Evolutionary conservation across 2,113 vertebrate genomes (phyloP), one percentile per base, ranked within the genome.

Genomic region (Phycodurus eques): DNA sequence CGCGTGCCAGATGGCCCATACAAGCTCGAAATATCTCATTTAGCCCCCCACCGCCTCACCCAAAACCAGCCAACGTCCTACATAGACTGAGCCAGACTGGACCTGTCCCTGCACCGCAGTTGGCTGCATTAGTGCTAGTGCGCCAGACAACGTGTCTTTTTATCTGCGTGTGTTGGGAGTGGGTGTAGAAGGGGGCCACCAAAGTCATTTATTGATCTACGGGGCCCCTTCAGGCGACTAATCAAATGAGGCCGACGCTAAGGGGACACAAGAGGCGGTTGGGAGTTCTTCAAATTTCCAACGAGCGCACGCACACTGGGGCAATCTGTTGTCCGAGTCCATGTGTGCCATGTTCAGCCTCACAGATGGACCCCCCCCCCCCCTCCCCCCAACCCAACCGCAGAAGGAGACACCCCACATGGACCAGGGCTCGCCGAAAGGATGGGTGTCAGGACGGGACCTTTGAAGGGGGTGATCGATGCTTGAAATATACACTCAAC

Each of bases 281-380:
- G 73, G 75, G 82, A 89, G 85, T 88, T 88, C 88, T 80, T 86
- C 88, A 85, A 88, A 86, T 91, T 90, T 88, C 90, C 35, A n/a
- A 60, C 42, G 27, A 27, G 1, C 27, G 27, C 27, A 49, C 68
- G 64, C 70, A 61, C 54, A 75, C 17, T 70, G 62, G 77, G 62
- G 68, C 82, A 78, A 70, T 80, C 82, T 83, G 82, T 80, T 74
- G 70, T 67, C 72, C 71, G 60, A 17, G 47, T 53, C 53, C 53
- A 27, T 59, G 42, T 64, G 62, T 12, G 62, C 81, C 78, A 80
- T 87, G 35, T 39, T 39, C 81, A 86, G 70, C 73, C 70, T n/a
- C 43, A 76, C 72, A 76, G 90, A 84, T 44, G 74, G 87, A 78
- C 79, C 83, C 83, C 77, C 82, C 73, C 67, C 75, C 71, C 72